phyloP scores from a whole-genome alignment of 2,888 invertebrate genomes.

The Andrena hattorfiana region DNA sequence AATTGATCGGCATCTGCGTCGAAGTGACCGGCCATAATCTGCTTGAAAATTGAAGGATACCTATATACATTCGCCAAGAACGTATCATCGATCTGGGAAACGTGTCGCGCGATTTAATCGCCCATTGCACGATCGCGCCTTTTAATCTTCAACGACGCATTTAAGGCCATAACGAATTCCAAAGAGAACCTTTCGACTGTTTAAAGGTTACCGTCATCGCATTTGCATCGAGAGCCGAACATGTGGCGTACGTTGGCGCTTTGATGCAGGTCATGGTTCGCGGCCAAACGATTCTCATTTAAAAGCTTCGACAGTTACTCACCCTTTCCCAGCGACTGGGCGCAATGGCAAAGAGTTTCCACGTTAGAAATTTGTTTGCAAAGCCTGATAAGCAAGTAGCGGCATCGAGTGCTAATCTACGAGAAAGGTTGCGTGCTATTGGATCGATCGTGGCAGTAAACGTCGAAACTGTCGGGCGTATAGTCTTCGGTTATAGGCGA shows the following conservation, averaged over 20 bases:
- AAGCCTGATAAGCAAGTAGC: conserved; percentile 36
- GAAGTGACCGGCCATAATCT: too few relatives aligned
- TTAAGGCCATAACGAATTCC: conserved; percentile 19
- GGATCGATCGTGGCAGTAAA: conserved; percentile 38
- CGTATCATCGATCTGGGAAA: not conserved
- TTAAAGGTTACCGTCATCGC: conserved; percentile 20
- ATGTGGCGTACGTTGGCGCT: not conserved
- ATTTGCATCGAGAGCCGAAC: not conserved
- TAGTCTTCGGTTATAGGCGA: not conserved
- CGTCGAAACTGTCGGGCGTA: not conserved
- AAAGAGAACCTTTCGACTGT: conserved; percentile 2
- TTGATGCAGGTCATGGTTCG: conserved; percentile 10
- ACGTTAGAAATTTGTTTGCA: conserved; percentile 42
- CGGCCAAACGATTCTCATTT: not conserved
- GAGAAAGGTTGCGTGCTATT: conserved; percentile 35
- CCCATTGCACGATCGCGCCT: not conserved
- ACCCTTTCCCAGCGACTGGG: not conserved
- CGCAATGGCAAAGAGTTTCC: conserved; percentile 7
- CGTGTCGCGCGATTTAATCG: not conserved
- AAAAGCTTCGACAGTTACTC: not conserved
- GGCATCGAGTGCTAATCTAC: conserved; percentile 9
- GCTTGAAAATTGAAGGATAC: not conserved
- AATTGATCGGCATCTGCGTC: too few relatives aligned
- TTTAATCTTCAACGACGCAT: not conserved
- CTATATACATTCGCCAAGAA: not conserved